Evolutionary conservation across 2,113 vertebrate genomes (phyloP), one percentile per base, ranked within the genome.

Genomic region (Psilopogon haemacephalus): DNA sequence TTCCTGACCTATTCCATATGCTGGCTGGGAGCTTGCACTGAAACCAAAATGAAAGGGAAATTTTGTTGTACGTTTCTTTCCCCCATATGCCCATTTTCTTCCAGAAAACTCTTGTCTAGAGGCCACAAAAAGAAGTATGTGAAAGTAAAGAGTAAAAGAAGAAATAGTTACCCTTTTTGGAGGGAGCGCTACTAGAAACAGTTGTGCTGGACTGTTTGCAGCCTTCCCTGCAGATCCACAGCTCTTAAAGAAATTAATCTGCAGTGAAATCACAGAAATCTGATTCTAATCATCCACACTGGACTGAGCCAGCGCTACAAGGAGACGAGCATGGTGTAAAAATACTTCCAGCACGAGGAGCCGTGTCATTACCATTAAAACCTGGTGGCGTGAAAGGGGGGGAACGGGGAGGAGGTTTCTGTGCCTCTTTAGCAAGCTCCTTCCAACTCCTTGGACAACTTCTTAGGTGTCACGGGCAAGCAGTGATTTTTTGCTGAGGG

Each of bases 231-330:
- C 70, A 72, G 90, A 82, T 84, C 81, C 58, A 35, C 26, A 60
- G 59, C 88, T 81, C 70, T 88, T 74, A 68, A 92, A 19, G 0
- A 88, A 95, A 93, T 88, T 88, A 95, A 95, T 95, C 80, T 95
- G 86, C 90, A 95, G 82, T 94, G 80, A 95, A 94, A 96, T 95
- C 88, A 92, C 94, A 92, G 92, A 87, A 95, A 92, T 93, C 82
- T 95, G 95, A 95, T 93, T 94, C 83, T 74, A 91, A 95, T 94
- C 78, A 95, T 86, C 91, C 1, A 1, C 69, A 83, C 62, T 86
- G 88, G 71, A 95, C 87, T 48, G 6, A 79, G 93, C 19, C 5
- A 0, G 80, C 30, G 59, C 71, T 76, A 23, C 72, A 24, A 65
- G 92, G 75, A 8, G 78, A 72, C 13, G 5, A 89, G 85, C 84